These are phyloP conservation scores for Xanthorhoe spadicearia DNA, from an alignment of 2,888 invertebrate genomes.

Conservation along the genomic window DNA sequence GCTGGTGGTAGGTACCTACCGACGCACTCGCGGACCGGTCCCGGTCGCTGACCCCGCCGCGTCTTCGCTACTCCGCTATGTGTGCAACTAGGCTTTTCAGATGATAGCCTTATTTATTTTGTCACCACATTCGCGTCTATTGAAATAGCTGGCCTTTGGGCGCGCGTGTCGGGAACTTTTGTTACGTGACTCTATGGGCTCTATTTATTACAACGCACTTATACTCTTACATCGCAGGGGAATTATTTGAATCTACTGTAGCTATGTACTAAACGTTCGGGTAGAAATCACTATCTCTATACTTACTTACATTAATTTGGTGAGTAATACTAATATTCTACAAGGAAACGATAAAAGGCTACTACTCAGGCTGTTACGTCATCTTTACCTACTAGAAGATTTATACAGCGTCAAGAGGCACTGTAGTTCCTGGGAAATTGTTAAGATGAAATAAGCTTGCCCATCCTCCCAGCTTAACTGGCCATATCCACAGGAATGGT, in stretches of 20 bases:
- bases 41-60: slow-evolving; percentile 68
- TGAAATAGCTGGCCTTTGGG: slow-evolving; percentile 38
- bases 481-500: too few relatives aligned
- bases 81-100: slow-evolving; percentile 67
- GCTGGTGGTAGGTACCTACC: slow-evolving; percentile 28
- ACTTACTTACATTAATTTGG: too few relatives aligned
- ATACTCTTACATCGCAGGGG: not conserved
- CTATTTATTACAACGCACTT: slow-evolving; percentile 3
- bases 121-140: slow-evolving; percentile 48
- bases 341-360: too few relatives aligned
- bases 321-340: not conserved
- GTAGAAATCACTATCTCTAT: too few relatives aligned
- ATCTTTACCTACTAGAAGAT: too few relatives aligned
- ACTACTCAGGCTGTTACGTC: too few relatives aligned
- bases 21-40: slow-evolving; percentile 71
- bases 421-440: too few relatives aligned
- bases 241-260: too few relatives aligned
- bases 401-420: too few relatives aligned
- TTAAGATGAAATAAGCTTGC: too few relatives aligned
- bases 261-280: too few relatives aligned
- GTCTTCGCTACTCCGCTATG: slow-evolving; percentile 62
- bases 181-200: slow-evolving; percentile 23
- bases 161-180: slow-evolving; percentile 28
- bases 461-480: too few relatives aligned
- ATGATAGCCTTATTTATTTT: slow-evolving; percentile 56